Conservation (phyloP, 2,113 vertebrate genomes). For the Neogobius melanostomus region DNA sequence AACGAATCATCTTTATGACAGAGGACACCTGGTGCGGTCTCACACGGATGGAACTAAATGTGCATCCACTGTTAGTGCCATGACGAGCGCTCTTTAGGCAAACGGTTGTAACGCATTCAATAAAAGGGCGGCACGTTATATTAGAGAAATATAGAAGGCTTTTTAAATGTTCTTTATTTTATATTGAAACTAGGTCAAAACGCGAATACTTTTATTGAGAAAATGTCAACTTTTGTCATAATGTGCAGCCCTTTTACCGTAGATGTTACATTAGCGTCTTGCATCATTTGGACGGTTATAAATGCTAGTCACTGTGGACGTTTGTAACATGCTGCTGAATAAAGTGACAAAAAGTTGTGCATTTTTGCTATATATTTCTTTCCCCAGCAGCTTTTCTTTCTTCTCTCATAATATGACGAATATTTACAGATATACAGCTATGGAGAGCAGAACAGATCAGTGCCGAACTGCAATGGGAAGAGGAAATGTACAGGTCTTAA, state of each 20-base stretch:
- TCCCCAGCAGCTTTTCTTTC: slow-evolving; percentile 27
- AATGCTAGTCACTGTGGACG: neutral
- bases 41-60: neutral
- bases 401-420: slow-evolving; percentile 10
- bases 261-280: neutral
- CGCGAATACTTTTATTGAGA: neutral
- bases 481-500: slow-evolving; percentile 3
- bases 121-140: too few species aligned
- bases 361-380: neutral
- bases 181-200: too few species aligned
- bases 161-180: too few species aligned
- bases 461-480: neutral
- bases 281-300: neutral
- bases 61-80: neutral
- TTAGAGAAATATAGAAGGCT: too few species aligned
- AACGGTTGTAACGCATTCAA: too few species aligned
- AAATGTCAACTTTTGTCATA: neutral
- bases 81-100: too few species aligned
- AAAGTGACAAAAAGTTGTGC: slow-evolving; percentile 1
- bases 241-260: neutral
- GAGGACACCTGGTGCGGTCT: neutral
- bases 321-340: neutral
- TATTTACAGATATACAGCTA: slow-evolving; percentile 56
- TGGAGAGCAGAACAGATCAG: slow-evolving; percentile 18
- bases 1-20: slow-evolving; percentile 7